Conservation (phyloP, 2,888 invertebrate genomes). For the Cyrtodaria siliqua region DNA sequence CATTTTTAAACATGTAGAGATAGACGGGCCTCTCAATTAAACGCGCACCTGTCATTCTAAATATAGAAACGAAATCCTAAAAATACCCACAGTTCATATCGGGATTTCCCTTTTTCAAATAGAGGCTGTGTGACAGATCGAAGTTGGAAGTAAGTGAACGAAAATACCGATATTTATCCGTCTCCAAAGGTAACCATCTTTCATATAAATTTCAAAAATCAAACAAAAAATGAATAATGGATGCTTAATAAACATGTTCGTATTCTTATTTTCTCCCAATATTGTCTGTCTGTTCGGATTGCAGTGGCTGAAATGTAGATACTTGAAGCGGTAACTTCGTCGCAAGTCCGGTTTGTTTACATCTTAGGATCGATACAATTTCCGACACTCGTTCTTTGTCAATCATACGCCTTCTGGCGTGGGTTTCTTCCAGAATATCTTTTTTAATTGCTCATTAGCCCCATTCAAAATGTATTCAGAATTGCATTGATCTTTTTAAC, state of each 20-base stretch:
- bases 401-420: slow-evolving; percentile 7
- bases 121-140: slow-evolving; percentile 59
- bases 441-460: no score
- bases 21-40: no score
- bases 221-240: slow-evolving; percentile 11
- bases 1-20: no score
- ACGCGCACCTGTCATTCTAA: slow-evolving; percentile 1
- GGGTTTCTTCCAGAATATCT: not conserved
- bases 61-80: slow-evolving; percentile 15
- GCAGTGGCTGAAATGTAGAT: slow-evolving; percentile 44
- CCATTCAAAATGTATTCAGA: no score
- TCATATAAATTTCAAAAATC: slow-evolving; percentile 8
- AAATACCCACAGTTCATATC: slow-evolving; percentile 24
- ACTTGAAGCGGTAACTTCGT: slow-evolving; percentile 37
- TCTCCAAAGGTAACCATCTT: slow-evolving; percentile 33
- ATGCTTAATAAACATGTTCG: slow-evolving; percentile 11
- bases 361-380: slow-evolving; percentile 9
- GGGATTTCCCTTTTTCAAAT: slow-evolving; percentile 55
- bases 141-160: slow-evolving; percentile 45
- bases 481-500: no score
- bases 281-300: slow-evolving; percentile 26
- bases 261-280: slow-evolving; percentile 42
- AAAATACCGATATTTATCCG: slow-evolving; percentile 54
- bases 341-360: slow-evolving; percentile 54
- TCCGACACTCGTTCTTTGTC: slow-evolving; percentile 13